Evolutionary conservation across 1,140 invertebrate species (phyloP), one percentile per base, ranked within the genome.

Genomic region (Rhagoletis zephyria): DNA sequence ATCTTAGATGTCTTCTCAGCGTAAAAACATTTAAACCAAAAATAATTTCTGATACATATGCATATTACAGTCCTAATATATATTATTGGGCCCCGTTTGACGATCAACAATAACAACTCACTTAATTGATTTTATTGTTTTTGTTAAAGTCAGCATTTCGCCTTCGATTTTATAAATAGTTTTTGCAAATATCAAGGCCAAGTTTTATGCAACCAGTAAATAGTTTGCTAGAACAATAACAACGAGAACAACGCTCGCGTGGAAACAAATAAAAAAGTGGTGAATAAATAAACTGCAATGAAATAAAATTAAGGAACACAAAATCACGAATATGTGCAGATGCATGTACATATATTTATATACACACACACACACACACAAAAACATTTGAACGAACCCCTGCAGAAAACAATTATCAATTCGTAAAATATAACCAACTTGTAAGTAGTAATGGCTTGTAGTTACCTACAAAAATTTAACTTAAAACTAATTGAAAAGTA

Each of bases 111-210:
- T 56, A 14, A 40, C 40, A 67, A 10, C 40, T 67, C 51, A 56
- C 5, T 67, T 67, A 67, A 67, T 64, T 7, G 30, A 64, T 19
- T 19, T 19, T 4, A 19, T 64, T 67, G 64, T 30, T 14, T 9
- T 67, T 67, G 64, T 67, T 67, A 30, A 40, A 67, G 64, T 14
- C 67, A 74, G 12, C 67, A 45, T 59, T 85, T 85, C 60, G 81
- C 48, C 48, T 85, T 85, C 51, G 51, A 85, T 30, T 85, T 59
- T 19, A 85, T 56, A 85, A 85, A n/a, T 19, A 56, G 56, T 56
- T 45, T 85, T 87, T 65, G 86, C 64, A 87, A 87, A 87, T 87
- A 87, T 74, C 86, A 87, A 87, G 86, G 86, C 86, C 65, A 74
- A 74, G 86, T 40, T 74, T 74, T 86, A 42, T n/a, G 67, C 42